Percentiles rank a stretch among this genome's conserved stretches.
phyloP scores from a whole-genome alignment of 1,140 invertebrate species.

The Drosophila parabipectinata region DNA sequence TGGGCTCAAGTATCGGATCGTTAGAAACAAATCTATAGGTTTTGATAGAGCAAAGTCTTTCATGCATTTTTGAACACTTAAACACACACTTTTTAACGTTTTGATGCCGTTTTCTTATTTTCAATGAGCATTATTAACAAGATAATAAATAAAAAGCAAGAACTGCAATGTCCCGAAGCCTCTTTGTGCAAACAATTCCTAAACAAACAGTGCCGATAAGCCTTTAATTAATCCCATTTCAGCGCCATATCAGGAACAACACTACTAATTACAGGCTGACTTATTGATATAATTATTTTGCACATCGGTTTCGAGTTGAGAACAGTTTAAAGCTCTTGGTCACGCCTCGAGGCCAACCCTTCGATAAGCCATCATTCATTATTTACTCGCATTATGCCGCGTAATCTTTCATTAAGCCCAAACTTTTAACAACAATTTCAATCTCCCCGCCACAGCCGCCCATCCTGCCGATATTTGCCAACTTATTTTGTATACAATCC shows the following conservation, averaged over 20 bases:
- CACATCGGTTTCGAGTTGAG: conserved; percentile 2
- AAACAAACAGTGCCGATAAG: neutral
- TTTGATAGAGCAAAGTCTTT: too few species aligned
- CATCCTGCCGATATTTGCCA: neutral
- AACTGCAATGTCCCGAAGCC: neutral
- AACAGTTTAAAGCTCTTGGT: conserved; percentile 24
- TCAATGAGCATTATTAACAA: too few species aligned
- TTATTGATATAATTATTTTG: conserved; percentile 35
- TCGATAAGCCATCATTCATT: conserved; percentile 50
- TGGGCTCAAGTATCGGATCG: too few species aligned
- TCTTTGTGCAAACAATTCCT: neutral
- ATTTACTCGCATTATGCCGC: conserved; percentile 54
- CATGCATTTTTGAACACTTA: too few species aligned
- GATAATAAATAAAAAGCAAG: too few species aligned
- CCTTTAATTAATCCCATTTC: conserved; percentile 23
- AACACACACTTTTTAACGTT: too few species aligned
- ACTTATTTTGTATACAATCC: neutral
- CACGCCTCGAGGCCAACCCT: conserved; percentile 32
- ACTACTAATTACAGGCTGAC: conserved; percentile 27
- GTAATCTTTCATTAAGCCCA: conserved; percentile 59
- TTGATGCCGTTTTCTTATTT: too few species aligned
- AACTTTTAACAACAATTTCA: conserved; percentile 58
- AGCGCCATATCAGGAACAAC: conserved; percentile 24
- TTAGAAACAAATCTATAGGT: too few species aligned
- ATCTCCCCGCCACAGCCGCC: conserved; percentile 3